Base-by-base conservation (phyloP, 2,113 vertebrate species). In the Candoia aspera region DNA sequence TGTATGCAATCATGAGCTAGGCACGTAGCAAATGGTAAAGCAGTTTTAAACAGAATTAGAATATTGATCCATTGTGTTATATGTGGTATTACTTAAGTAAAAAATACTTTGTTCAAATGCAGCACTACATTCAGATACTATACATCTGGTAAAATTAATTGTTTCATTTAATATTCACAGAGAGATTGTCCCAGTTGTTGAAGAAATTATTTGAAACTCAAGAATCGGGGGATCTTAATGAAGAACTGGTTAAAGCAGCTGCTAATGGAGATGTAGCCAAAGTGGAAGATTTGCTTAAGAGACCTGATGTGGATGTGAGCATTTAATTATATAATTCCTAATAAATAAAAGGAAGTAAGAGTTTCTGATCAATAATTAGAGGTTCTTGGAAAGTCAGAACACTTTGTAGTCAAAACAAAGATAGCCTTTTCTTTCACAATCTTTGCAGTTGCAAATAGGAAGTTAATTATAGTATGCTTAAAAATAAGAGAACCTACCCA, bases 141-240 rank as follows among this genome's bases (percentile, higher is more conserved):
- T 73, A 37, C 54, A 55, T 4, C 29, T 96, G 49, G 85, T 94
- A 0, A 91, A 59, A 79, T 42, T 79, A 79, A 62, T 90, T 94
- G 8, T 85, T 89, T 59, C 11, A 68, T 95, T 96, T 96, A 87
- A 93, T 96, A 90, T 96, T 95, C 96, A 26, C 93, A 99, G 99
- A 99, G 97, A 98, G 99, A 92, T 97, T 99, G 79, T 99, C 99
- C 62, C 99, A 99, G 96, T 97, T 99, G 58, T 97, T 99, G 96
- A 99, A 99, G 97, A 99, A 99, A 95, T 96, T 99, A 83, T 99
- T 99, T 96, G 99, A 99, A 98, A 99, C 99, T 1, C 99, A 99
- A 96, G 99, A 99, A 96, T 99, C 99, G 2, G 99, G 99, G 88
- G 99, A 99, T 96, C 99, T 99, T 94, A 99, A 99, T 90, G 99